phyloP scores from a whole-genome alignment of 2,888 invertebrate species.

The Alloplasta piceator region DNA sequence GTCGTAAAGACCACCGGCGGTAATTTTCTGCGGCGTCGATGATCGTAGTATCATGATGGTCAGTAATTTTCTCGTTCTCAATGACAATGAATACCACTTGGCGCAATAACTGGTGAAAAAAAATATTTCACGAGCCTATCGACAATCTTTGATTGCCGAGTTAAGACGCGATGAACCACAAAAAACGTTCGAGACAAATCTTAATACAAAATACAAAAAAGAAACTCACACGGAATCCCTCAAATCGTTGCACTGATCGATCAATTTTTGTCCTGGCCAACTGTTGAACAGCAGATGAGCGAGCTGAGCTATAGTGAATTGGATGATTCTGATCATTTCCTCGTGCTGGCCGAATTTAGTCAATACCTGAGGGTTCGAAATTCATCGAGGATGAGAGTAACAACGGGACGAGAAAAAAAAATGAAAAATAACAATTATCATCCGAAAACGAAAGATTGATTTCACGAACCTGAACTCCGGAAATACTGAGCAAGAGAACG shows the following conservation, averaged over 20 bases:
- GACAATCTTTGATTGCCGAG: constrained; percentile 6
- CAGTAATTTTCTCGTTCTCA: constrained; percentile 44
- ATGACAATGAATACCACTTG: constrained; percentile 47
- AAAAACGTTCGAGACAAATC: neutral
- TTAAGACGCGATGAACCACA: neutral
- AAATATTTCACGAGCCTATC: neutral
- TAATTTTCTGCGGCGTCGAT: constrained; percentile 46
- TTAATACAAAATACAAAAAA: neutral
- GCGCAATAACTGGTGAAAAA: constrained; percentile 39
- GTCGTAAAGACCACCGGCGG: constrained; percentile 46
- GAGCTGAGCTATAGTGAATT: constrained; percentile 47
- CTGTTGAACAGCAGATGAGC: constrained; percentile 58
- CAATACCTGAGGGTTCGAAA: too few species aligned
- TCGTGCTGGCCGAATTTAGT: neutral
- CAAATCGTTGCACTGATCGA: constrained; percentile 54
- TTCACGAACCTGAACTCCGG: too few species aligned
- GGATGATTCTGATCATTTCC: constrained; percentile 51
- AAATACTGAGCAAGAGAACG: too few species aligned
- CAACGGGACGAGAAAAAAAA: too few species aligned
- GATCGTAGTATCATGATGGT: constrained; percentile 51
- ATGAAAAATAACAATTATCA: too few species aligned
- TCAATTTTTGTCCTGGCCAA: constrained; percentile 54
- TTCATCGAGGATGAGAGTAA: too few species aligned
- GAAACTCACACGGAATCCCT: constrained; percentile 39
- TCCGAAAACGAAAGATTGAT: too few species aligned